Percentiles rank a stretch among this genome's conserved stretches.
Evolutionary conservation across 1,140 invertebrate species (phyloP).

Genomic region (Odontomachus brunneus): DNA sequence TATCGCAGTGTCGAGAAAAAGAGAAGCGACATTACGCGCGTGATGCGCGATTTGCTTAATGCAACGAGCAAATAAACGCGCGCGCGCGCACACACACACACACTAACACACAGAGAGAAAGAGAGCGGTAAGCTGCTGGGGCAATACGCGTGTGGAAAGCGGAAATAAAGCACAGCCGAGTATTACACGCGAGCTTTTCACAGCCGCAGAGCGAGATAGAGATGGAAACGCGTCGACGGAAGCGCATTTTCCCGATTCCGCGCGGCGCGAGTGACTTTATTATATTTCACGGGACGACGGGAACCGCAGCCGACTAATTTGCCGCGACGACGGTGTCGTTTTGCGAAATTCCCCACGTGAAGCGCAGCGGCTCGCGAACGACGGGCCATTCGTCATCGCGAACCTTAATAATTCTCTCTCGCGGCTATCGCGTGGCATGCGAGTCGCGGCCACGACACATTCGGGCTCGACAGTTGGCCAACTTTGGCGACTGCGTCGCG

Average conservation of each 20-base stretch:
- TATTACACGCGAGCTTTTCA: slow-evolving; percentile 33
- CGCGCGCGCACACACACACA: neutral
- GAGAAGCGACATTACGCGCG: slow-evolving; percentile 14
- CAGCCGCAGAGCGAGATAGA: slow-evolving; percentile 28
- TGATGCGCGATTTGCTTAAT: slow-evolving; percentile 38
- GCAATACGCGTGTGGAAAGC: neutral
- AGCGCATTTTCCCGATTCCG: slow-evolving; percentile 23
- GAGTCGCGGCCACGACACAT: slow-evolving; percentile 44
- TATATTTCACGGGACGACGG: no score
- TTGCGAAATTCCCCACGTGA: slow-evolving; percentile 7
- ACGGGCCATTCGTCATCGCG: slow-evolving; percentile 51
- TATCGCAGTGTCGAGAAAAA: neutral
- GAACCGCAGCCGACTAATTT: no score
- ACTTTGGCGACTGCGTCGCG: slow-evolving; percentile 40
- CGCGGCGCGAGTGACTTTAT: no score
- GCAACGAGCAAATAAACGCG: slow-evolving; percentile 41
- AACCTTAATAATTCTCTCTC: slow-evolving; percentile 63
- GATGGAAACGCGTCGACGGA: neutral
- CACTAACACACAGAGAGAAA: no score
- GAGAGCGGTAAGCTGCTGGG: no score
- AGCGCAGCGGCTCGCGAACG: slow-evolving; percentile 7
- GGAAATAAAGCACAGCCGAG: slow-evolving; percentile 14
- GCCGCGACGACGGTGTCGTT: slow-evolving; percentile 9
- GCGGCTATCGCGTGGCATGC: slow-evolving; percentile 47
- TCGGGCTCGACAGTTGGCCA: slow-evolving; percentile 67